A percentile compares a stretch with the other conserved stretches of the same genome.
Conservation (phyloP, 1,140 invertebrate genomes). For the Bombus confusus region DNA sequence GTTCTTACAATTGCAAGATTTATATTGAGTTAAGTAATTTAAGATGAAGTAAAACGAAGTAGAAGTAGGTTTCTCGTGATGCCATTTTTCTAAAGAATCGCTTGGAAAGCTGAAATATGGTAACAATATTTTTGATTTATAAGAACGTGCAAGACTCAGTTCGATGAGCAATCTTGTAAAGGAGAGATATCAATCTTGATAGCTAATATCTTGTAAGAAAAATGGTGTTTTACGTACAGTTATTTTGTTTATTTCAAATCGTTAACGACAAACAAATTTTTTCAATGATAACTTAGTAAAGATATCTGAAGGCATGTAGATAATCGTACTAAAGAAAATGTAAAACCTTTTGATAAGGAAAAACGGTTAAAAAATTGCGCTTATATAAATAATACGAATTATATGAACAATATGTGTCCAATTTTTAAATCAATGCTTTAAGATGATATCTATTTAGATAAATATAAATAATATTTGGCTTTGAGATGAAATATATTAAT, state of each 20-base stretch:
- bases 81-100: not conserved
- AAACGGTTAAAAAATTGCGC: not conserved
- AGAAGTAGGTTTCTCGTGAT: slow-evolving; percentile 1
- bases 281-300: no score
- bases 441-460: no score
- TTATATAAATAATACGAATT: no score
- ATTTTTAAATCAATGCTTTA: no score
- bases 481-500: no score
- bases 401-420: no score
- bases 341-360: not conserved
- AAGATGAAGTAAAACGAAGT: not conserved
- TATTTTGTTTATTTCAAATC: not conserved
- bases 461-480: no score
- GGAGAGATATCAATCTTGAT: not conserved
- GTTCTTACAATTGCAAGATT: not conserved
- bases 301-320: not conserved
- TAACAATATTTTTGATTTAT: not conserved
- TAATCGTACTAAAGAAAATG: not conserved
- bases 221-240: not conserved
- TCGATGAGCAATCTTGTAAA: not conserved
- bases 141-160: not conserved
- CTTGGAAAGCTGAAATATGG: not conserved
- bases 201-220: not conserved
- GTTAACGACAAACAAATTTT: not conserved
- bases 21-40: not conserved